Conservation (phyloP, 1,140 invertebrate genomes). For the Venustaconcha ellipsiformis region DNA sequence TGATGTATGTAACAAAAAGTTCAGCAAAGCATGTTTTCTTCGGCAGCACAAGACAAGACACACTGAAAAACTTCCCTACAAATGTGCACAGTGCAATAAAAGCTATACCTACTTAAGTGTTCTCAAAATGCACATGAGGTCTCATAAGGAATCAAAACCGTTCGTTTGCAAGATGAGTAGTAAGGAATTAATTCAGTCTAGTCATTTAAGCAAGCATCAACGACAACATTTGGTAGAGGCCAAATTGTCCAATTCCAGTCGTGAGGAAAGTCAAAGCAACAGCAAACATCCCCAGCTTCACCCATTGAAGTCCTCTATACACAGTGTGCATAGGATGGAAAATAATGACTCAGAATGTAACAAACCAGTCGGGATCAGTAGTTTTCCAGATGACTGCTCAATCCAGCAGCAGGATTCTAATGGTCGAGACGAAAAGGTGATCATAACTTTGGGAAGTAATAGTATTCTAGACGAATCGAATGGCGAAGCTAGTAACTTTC, state of each 20-base stretch:
- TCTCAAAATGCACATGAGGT: constrained; percentile 82
- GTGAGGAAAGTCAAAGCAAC: constrained; percentile 5
- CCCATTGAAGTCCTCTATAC: too few species aligned
- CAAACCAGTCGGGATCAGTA: too few species aligned
- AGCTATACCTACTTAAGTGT: constrained; percentile 92
- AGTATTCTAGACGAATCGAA: too few species aligned
- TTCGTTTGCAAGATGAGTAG: constrained; percentile 82
- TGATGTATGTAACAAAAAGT: constrained; percentile 44
- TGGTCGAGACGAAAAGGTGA: too few species aligned
- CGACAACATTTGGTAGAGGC: constrained; percentile 24
- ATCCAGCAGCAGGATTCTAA: too few species aligned
- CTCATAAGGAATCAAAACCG: constrained; percentile 86
- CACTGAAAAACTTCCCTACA: constrained; percentile 55
- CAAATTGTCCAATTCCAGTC: not conserved
- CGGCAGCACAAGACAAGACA: constrained; percentile 51
- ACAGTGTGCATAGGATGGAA: too few species aligned
- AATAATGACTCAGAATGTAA: too few species aligned
- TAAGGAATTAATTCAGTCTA: constrained; percentile 66
- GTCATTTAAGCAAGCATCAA: constrained; percentile 43
- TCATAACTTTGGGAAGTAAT: too few species aligned
- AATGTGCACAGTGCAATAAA: constrained; percentile 85
- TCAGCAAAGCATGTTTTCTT: constrained; percentile 46
- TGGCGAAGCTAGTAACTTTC: too few species aligned
- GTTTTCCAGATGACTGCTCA: too few species aligned
- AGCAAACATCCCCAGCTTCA: too few species aligned